Percentiles rank a stretch among this genome's conserved stretches.
Conservation (phyloP, 2,113 vertebrate species). For the Monopterus albus region DNA sequence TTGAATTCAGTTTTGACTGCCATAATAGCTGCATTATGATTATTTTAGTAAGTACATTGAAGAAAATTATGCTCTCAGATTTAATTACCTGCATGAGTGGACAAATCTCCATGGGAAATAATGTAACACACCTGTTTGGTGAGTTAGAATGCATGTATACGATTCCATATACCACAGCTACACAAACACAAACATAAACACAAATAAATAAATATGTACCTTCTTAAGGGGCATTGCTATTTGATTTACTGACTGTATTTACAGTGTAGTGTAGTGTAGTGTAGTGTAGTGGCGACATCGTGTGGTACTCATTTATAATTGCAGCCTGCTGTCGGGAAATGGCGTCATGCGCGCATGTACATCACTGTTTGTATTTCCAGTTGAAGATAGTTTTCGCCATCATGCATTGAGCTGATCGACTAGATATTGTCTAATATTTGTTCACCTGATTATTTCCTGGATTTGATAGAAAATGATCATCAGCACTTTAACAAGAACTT, state of each 20-base stretch:
- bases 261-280: no score
- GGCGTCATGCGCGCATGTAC: not conserved
- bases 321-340: constrained; percentile 16
- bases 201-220: not conserved
- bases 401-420: not conserved
- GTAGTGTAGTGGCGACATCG: constrained; percentile 34
- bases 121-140: no score
- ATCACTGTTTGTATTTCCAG: not conserved
- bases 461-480: not conserved
- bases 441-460: not conserved
- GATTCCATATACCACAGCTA: no score
- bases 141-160: no score
- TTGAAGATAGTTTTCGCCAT: not conserved
- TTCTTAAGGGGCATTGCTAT: not conserved
- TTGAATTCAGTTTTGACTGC: no score
- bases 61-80: not conserved
- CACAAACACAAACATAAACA: not conserved
- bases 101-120: no score
- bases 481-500: no score
- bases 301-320: constrained; percentile 26
- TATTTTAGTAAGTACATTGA: no score
- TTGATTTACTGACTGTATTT: no score
- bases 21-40: no score
- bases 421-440: not conserved
- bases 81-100: not conserved